Base-by-base conservation (phyloP, 2,888 invertebrate species). In the Strigamia crassipes region DNA sequence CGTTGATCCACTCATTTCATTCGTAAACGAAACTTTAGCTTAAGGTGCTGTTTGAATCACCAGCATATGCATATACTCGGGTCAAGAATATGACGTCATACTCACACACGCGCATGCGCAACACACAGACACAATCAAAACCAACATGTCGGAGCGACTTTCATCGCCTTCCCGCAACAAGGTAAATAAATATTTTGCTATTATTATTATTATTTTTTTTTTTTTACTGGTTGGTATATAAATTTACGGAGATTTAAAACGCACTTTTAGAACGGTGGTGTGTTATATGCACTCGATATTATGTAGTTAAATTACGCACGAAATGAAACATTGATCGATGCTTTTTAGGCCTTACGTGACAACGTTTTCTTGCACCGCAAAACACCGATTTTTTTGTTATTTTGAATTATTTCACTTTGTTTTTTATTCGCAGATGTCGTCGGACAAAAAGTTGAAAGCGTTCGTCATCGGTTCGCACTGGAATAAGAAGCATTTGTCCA, bases 391-490 rank as follows among this genome's bases (percentile, higher is more conserved):
- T 66, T 21, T 12, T 2, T 1, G 5, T 12, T 23, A 2, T 21
- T 15, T 12, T 15, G 1, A 73, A 15, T 31, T 27, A 0, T 73
- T 73, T 27, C 4, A 27, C 27, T 73, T 73, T 38, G 38, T 38
- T 38, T 73, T 73, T 27, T 73, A 73, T 73, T 73, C 31, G 10
- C 13, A 73, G 73, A 73, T 73, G 73, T n/a, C 73, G 31, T 73
- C 73, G 12, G 73, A 73, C n/a, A 78, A 78, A 21, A 78, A 42
- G 21, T 88, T 93, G 83, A 93, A 93, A 87, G 93, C 93, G n/a
- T 93, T 93, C 86, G 92, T 92, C 13, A 92, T n/a, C 83, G 93
- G 93, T 84, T 93, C 93, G 23, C 80, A 80, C 21, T 42, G 42
- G 38, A 38, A 42, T 38, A 91, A 92, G 27, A 93, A 92, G 87